Conservation (phyloP, 2,888 invertebrate species). For the Sinohyriopsis cumingii region DNA sequence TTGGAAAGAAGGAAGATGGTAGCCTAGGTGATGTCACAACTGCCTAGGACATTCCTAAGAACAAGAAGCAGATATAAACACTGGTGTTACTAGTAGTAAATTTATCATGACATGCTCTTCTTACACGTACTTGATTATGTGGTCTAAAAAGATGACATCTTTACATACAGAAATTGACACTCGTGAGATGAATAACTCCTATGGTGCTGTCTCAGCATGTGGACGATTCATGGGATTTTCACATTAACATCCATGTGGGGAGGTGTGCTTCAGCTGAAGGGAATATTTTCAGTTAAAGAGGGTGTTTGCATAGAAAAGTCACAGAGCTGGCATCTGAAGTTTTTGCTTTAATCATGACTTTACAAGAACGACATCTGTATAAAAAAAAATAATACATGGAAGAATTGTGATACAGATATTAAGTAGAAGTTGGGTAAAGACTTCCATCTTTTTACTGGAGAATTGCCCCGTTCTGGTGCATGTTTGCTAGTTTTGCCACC, state of each 20-base stretch:
- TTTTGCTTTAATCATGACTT: slow-evolving; percentile 88
- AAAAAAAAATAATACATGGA: slow-evolving; percentile 91
- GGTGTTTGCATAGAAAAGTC: slow-evolving; percentile 87
- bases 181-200: slow-evolving; percentile 76
- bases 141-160: too few species aligned
- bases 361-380: slow-evolving; percentile 85
- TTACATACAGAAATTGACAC: slow-evolving; percentile 80
- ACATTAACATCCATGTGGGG: slow-evolving; percentile 78
- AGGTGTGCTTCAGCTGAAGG: slow-evolving; percentile 82
- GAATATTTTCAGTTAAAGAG: slow-evolving; percentile 84
- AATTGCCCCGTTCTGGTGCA: slow-evolving; percentile 71
- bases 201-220: slow-evolving; percentile 88
- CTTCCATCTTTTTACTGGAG: slow-evolving; percentile 81
- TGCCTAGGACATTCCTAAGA: too few species aligned
- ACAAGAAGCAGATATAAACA: too few species aligned
- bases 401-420: slow-evolving; percentile 86
- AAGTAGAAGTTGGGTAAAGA: slow-evolving; percentile 60
- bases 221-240: slow-evolving; percentile 79
- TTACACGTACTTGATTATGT: too few species aligned
- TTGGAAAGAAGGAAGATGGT: too few species aligned
- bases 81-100: too few species aligned
- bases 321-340: slow-evolving; percentile 88
- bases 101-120: too few species aligned
- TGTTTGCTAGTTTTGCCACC: slow-evolving; percentile 82
- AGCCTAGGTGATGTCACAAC: too few species aligned